Evolutionary conservation across 2,888 invertebrate species (phyloP), one percentile per base, ranked within the genome.

Genomic region (Dorcus hopei): DNA sequence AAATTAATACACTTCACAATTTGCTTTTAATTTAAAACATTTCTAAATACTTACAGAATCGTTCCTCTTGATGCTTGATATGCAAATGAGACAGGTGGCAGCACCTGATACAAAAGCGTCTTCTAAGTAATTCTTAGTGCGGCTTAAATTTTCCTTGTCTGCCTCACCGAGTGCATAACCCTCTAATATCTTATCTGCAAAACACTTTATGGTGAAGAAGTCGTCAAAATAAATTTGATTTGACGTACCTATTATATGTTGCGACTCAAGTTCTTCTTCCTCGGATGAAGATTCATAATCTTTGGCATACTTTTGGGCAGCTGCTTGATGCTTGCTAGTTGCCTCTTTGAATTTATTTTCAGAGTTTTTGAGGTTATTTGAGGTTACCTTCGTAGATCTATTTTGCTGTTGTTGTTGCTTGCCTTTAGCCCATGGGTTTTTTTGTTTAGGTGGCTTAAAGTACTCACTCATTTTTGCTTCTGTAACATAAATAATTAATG

Each of bases 21-120:
- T 41, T 11, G 14, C 41, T 41, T 41, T 11, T 41, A 41, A 11
- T n/a, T 11, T 41, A 11, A 41, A 11, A 41, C 11, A 11, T 41
- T 14, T 1, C 14, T 14, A 14, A 14, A 14, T 14, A 14, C 73
- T 71, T 76, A 87, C 88, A 45, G 90, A 79, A 72, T 95, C 90
- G 54, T 82, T 83, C 66, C 91, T 84, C 75, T 90, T 93, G 9
- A 96, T 86, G 42, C 90, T 88, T 3, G 90, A 93, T 72, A 96
- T 95, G 71, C 96, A 96, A 71, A 97, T 91, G 2, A 96, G 83
- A 73, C 97, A 97, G 9, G 91, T 90, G 2, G 89, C 87, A 7
- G 90, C 85, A 6, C 91, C 90, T 16, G 92, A 89, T 69, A 89
- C 87, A 66, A 94, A 85, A 0, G 88, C 83, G 76, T 93, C 91